phyloP scores from a whole-genome alignment of 2,888 invertebrate genomes.

The Diloba caeruleocephala region DNA sequence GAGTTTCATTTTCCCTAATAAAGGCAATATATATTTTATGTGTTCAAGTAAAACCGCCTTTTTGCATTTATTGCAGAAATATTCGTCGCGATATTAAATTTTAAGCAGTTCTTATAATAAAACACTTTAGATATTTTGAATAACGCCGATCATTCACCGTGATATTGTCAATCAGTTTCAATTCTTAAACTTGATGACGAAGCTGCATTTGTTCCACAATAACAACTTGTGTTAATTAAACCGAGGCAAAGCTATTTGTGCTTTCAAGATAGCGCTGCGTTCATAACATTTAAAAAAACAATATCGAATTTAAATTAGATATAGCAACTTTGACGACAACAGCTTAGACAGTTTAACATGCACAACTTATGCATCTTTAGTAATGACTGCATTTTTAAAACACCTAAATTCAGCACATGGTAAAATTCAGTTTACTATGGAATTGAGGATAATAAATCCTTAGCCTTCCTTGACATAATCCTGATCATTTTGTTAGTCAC shows the following conservation, averaged over 20 bases:
- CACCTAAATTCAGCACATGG: no score
- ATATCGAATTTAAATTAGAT: conserved; percentile 31
- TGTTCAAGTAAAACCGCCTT: conserved; percentile 19
- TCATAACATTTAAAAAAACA: no score
- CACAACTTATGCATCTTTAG: conserved; percentile 33
- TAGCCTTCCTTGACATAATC: no score
- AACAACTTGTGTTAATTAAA: conserved; percentile 12
- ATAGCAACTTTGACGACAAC: conserved; percentile 10
- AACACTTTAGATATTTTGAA: no score
- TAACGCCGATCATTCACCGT: conserved; percentile 6
- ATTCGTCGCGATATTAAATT: conserved; percentile 2
- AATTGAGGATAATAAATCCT: no score
- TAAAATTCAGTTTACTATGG: no score
- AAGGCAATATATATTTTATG: conserved; percentile 40
- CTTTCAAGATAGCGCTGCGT: conserved; percentile 21
- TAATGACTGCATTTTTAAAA: no score
- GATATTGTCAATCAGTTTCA: no score
- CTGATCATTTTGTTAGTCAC: no score
- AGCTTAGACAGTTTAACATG: conserved; percentile 22
- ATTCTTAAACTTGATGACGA: not conserved
- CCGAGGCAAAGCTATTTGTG: conserved; percentile 21
- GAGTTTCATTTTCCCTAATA: conserved; percentile 26
- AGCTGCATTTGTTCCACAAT: conserved; percentile 11
- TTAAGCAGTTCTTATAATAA: conserved; percentile 2
- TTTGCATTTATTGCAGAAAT: conserved; percentile 9